Evolutionary conservation across 2,797 vertebrate species (phyloP).

Genomic region (Eutrigla gurnardus): DNA sequence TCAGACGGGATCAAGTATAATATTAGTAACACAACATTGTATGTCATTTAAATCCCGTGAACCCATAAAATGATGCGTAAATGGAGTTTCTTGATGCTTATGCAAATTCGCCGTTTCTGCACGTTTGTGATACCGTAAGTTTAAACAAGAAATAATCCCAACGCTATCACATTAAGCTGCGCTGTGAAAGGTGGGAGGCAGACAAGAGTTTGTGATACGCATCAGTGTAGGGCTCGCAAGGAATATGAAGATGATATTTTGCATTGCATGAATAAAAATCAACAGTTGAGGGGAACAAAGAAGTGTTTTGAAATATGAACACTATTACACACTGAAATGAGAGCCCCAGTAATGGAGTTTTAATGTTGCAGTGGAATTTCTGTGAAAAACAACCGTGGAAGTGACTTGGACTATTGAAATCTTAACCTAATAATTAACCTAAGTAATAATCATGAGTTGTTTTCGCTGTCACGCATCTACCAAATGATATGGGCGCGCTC

Average conservation of each 20-base stretch:
- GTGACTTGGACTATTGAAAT: constrained; percentile 45
- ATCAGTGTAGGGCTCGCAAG: constrained; percentile 64
- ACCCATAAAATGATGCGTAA: constrained; percentile 52
- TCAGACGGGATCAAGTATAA: constrained; percentile 23
- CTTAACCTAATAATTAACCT: no score
- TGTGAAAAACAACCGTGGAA: constrained; percentile 52
- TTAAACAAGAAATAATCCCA: constrained; percentile 78
- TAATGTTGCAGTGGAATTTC: constrained; percentile 76
- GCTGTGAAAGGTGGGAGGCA: constrained; percentile 68
- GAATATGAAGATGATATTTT: constrained; percentile 72
- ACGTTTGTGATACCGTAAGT: constrained; percentile 70
- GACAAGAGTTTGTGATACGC: constrained; percentile 66
- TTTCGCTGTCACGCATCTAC: constrained; percentile 54
- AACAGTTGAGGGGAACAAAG: constrained; percentile 72
- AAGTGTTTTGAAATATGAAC: constrained; percentile 74
- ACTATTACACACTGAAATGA: constrained; percentile 75
- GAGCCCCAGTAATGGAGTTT: constrained; percentile 77
- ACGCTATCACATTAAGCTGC: constrained; percentile 68
- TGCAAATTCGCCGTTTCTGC: constrained; percentile 76
- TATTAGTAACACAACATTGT: constrained; percentile 44
- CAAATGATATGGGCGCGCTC: constrained; percentile 48
- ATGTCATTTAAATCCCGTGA: constrained; percentile 56
- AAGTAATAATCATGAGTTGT: constrained; percentile 61
- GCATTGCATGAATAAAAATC: constrained; percentile 75
- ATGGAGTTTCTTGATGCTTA: constrained; percentile 71